Base-by-base conservation (phyloP, 2,797 vertebrate species). In the Sus cebifrons region DNA sequence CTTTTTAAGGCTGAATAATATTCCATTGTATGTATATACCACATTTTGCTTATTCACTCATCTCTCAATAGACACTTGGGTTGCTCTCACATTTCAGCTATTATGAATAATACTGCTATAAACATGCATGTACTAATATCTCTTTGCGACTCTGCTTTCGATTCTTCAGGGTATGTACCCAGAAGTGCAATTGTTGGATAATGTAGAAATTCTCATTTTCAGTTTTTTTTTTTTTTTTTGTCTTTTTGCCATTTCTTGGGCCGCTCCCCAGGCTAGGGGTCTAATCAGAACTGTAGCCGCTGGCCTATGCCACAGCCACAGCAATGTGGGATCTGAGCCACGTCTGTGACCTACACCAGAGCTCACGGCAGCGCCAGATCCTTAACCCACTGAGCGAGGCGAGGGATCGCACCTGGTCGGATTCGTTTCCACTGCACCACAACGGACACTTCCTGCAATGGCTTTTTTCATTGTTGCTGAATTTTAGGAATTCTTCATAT, bases 1-100 rank as follows among this genome's bases (percentile, higher is more conserved):
- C 7, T 83, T 77, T 68, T 84, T 67, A 93, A 85, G 70, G 15
- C 52, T 68, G 62, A 71, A 11, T 86, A 83, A 56, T 78, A 95
- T 68, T 82, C 29, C 12, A 68, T 2, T 68, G 21, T 83, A 49
- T 21, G 27, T n/a, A 54, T 58, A 58, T 40, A 77, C 5, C 36
- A 71, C 36, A 87, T 95, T 87, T 74, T 89, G n/a, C 52, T 78
- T 84, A 83, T 32, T 25, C 18, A 70, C 18, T 89, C 65, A 64
- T 83, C 44, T 77, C 44, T 68, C 27, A 49, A 23, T 56, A n/a
- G 29, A 89, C 3, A 32, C n/a, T 29, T 81, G n/a, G 18, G 16
- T 52, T 85, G 44, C 58, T 64, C 67, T 32, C 8, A 71, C 17
- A 64, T 70, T 70, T 83, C 65, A 64, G 52, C 18, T 89, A 21